Evolutionary conservation across 2,888 invertebrate species (phyloP).

Genomic region (Trissolcus japonicus): DNA sequence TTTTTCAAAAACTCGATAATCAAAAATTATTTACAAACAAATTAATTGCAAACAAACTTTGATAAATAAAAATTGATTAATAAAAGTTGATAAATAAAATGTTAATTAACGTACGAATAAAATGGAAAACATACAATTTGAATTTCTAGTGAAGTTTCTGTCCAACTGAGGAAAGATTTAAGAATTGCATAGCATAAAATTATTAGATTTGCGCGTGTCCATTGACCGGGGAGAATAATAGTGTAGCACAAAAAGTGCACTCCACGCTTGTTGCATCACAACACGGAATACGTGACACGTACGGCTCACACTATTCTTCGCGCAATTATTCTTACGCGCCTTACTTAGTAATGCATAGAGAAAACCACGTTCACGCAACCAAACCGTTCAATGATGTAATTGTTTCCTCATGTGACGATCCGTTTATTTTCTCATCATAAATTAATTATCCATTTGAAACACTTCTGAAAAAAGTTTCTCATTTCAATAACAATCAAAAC

Average conservation of each 20-base stretch:
- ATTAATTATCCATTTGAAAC: too few relatives aligned
- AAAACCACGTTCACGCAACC: slow-evolving; percentile 41
- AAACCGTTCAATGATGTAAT: slow-evolving; percentile 22
- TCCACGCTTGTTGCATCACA: slow-evolving; percentile 31
- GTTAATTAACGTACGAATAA: too few relatives aligned
- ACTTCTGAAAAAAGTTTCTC: too few relatives aligned
- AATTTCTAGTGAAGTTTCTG: too few relatives aligned
- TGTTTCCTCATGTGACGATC: slow-evolving; percentile 10
- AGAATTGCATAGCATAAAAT: background rate
- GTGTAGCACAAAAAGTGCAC: slow-evolving; percentile 8
- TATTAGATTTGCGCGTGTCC: slow-evolving; percentile 27
- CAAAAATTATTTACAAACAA: too few relatives aligned
- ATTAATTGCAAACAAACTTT: too few relatives aligned
- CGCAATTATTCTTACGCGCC: slow-evolving; percentile 25
- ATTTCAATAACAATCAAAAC: too few relatives aligned
- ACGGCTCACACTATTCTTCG: slow-evolving; percentile 37
- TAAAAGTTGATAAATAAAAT: too few relatives aligned
- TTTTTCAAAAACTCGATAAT: too few relatives aligned
- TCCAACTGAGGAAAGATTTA: too few relatives aligned
- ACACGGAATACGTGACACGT: slow-evolving; percentile 36
- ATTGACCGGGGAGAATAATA: slow-evolving; percentile 51
- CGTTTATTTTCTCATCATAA: slow-evolving; percentile 2
- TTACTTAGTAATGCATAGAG: slow-evolving; percentile 20
- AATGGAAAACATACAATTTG: too few relatives aligned
- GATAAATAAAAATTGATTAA: too few relatives aligned